Evolutionary conservation across 2,888 invertebrate species (phyloP).

Genomic region (Anticlea derivata): DNA sequence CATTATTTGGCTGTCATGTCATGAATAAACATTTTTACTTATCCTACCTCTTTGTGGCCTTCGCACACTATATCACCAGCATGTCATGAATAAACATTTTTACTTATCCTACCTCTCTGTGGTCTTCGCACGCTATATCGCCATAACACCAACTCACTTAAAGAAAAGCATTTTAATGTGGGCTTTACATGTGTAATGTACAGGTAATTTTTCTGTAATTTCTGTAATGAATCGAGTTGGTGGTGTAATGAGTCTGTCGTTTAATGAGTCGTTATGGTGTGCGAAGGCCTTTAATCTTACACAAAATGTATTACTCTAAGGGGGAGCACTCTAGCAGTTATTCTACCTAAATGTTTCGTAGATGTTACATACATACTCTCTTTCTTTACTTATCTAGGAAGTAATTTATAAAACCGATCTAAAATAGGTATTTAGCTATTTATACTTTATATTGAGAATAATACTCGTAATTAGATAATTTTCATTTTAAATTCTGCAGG

Average conservation of each 20-base stretch:
- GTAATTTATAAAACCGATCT: neutral
- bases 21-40: slow-evolving; percentile 12
- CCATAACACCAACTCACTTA: too few species aligned
- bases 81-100: slow-evolving; percentile 18
- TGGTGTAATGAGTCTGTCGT: too few species aligned
- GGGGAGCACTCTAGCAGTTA: neutral
- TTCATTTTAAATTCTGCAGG: neutral
- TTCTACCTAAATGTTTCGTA: neutral
- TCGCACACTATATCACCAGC: slow-evolving; percentile 36
- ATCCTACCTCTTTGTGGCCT: too few species aligned
- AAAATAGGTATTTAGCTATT: neutral
- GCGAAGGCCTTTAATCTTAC: too few species aligned
- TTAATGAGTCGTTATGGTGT: too few species aligned
- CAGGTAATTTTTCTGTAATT: too few species aligned
- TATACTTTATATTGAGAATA: slow-evolving; percentile 12
- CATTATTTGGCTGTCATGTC: slow-evolving; percentile 35
- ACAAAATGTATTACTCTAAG: too few species aligned
- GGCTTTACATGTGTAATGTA: too few species aligned
- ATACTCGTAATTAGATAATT: neutral
- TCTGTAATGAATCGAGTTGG: too few species aligned
- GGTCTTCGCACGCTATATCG: slow-evolving; percentile 37
- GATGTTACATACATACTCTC: neutral
- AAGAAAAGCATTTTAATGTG: too few species aligned
- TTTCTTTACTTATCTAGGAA: too few species aligned
- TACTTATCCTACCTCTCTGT: slow-evolving; percentile 4